phyloP scores from a whole-genome alignment of 37 sponge, comb jelly and placozoan species.

The Axinella damicornis region DNA sequence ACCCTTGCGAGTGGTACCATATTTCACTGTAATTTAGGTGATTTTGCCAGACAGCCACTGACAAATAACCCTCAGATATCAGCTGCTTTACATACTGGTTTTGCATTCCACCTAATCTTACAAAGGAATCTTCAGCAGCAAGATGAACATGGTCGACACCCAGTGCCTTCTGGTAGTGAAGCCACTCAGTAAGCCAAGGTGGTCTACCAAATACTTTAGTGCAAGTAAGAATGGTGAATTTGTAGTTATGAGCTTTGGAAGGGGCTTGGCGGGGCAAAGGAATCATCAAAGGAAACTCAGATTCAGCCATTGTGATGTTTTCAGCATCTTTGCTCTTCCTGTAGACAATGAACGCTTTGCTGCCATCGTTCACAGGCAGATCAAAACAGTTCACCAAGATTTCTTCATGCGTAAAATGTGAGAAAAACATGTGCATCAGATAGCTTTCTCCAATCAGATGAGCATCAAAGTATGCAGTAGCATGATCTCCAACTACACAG shows the following conservation, averaged over 20 bases:
- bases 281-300: background rate
- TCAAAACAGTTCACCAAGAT: constrained; percentile 2
- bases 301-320: background rate
- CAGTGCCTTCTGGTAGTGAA: constrained; percentile 10
- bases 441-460: no score
- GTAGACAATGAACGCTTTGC: background rate
- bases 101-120: background rate
- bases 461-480: background rate
- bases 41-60: background rate
- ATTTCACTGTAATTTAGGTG: background rate
- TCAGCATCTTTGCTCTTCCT: background rate
- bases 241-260: no score
- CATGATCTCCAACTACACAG: background rate
- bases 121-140: background rate
- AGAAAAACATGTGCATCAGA: no score
- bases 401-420: background rate
- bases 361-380: background rate
- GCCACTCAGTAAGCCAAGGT: background rate
- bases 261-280: background rate
- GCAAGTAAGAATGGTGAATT: no score
- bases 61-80: background rate
- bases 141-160: constrained; percentile 16
- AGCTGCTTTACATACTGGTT: background rate
- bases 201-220: no score
- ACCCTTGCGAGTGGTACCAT: constrained; percentile 6